These are phyloP conservation scores for Ceraclea dissimilis DNA, from an alignment of 2,888 invertebrate genomes.

Conservation along the genomic window DNA sequence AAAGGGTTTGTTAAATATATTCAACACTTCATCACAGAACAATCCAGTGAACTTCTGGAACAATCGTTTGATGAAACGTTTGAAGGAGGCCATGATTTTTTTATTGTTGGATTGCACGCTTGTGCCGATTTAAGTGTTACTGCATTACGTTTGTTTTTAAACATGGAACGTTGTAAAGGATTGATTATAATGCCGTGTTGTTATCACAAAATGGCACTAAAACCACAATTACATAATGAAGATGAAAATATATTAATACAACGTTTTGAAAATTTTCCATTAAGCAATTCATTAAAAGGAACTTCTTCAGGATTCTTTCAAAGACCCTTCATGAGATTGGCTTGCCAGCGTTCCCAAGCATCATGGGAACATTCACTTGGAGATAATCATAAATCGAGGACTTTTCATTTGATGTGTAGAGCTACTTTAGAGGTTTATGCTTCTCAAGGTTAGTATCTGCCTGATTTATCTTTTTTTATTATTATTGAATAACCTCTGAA, in stretches of 20 bases:
- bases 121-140: conserved; percentile 69
- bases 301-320: conserved; percentile 35
- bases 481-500: too few relatives aligned
- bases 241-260: too few relatives aligned
- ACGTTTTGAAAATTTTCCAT: conserved; percentile 51
- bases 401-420: conserved; percentile 50
- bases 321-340: conserved; percentile 63
- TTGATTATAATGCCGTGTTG: conserved; percentile 71
- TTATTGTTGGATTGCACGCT: conserved; percentile 61
- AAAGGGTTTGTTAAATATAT: conserved; percentile 49
- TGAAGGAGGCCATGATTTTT: conserved; percentile 33
- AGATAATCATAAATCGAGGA: conserved; percentile 33
- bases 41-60: conserved; percentile 43
- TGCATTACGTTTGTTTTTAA: conserved; percentile 57
- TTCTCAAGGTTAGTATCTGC: conserved; percentile 37
- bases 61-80: conserved; percentile 37
- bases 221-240: not conserved
- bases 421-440: conserved; percentile 57
- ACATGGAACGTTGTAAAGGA: conserved; percentile 47
- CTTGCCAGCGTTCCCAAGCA: conserved; percentile 58
- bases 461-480: not conserved
- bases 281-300: conserved; percentile 47
- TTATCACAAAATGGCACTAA: conserved; percentile 58
- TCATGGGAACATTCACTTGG: conserved; percentile 42
- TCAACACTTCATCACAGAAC: conserved; percentile 47